Evolutionary conservation across 2,888 invertebrate species (phyloP).

Genomic region (Girardia tigrina): DNA sequence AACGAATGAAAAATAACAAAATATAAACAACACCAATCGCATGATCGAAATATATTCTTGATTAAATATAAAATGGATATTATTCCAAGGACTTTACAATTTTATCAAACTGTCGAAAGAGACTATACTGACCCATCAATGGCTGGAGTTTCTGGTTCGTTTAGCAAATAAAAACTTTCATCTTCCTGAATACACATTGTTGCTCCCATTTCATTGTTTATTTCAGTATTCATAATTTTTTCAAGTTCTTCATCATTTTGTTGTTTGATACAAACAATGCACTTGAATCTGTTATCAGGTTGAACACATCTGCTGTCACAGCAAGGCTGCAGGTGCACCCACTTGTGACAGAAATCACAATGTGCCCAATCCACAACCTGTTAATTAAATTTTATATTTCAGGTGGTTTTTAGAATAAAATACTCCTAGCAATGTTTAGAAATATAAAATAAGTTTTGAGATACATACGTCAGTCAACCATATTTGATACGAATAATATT

Average conservation of each 20-base stretch:
- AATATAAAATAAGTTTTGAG: too few relatives aligned
- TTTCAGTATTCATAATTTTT: conserved; percentile 12
- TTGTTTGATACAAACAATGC: conserved; percentile 21
- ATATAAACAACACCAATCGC: background rate
- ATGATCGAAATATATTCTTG: conserved; percentile 6
- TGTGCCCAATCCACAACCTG: conserved; percentile 28
- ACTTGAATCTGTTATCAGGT: conserved; percentile 24
- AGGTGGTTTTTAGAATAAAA: too few relatives aligned
- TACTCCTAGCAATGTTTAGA: too few relatives aligned
- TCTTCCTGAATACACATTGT: conserved; percentile 14
- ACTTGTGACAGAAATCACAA: conserved; percentile 26
- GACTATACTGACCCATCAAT: background rate
- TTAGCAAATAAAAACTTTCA: background rate
- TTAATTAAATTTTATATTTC: too few relatives aligned
- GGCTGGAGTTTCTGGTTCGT: background rate
- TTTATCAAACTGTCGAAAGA: background rate
- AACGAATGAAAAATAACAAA: background rate
- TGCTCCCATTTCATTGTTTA: background rate
- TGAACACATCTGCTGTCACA: conserved; percentile 21
- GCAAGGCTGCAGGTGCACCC: conserved; percentile 13
- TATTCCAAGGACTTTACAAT: background rate
- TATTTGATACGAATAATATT: too few relatives aligned
- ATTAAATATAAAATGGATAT: background rate
- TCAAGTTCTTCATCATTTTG: conserved; percentile 15
- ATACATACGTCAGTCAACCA: too few relatives aligned